These are phyloP conservation scores for Chaetops frenatus DNA, from an alignment of 2,113 vertebrate species.

Conservation along the genomic window DNA sequence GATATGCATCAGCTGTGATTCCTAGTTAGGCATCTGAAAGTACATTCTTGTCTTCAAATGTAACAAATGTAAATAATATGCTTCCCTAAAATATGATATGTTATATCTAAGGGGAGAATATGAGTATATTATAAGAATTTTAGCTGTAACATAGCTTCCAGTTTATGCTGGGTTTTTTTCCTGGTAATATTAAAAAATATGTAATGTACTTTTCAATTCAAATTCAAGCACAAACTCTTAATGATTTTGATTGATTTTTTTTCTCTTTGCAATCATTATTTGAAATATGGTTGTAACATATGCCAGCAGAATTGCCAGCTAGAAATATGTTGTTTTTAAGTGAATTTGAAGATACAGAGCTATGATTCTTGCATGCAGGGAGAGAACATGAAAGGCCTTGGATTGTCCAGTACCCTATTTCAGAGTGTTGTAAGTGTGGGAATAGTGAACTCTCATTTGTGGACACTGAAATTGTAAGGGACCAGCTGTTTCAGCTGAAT, in stretches of 20 bases:
- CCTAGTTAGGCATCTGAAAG: neutral
- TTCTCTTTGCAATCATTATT: neutral
- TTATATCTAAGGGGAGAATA: neutral
- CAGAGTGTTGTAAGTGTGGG: neutral
- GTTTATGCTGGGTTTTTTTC: neutral
- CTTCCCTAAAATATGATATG: neutral
- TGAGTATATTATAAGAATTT: neutral
- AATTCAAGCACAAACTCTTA: neutral
- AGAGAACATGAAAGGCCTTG: neutral
- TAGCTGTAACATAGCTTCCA: neutral
- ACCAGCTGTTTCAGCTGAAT: neutral
- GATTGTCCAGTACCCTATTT: neutral
- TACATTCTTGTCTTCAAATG: constrained; percentile 25
- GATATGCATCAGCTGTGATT: neutral
- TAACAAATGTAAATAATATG: neutral
- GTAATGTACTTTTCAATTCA: neutral
- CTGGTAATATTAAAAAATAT: neutral
- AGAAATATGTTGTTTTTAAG: neutral
- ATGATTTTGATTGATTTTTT: neutral
- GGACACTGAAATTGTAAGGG: neutral
- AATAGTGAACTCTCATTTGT: neutral
- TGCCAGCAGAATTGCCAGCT: neutral
- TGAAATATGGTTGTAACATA: neutral
- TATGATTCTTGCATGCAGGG: neutral
- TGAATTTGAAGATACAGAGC: neutral